A percentile compares a stretch with the other conserved stretches of the same genome.
These are phyloP conservation scores for Probaryconus sp. DNA, from an alignment of 1,140 invertebrate genomes.

Conservation along the genomic window DNA sequence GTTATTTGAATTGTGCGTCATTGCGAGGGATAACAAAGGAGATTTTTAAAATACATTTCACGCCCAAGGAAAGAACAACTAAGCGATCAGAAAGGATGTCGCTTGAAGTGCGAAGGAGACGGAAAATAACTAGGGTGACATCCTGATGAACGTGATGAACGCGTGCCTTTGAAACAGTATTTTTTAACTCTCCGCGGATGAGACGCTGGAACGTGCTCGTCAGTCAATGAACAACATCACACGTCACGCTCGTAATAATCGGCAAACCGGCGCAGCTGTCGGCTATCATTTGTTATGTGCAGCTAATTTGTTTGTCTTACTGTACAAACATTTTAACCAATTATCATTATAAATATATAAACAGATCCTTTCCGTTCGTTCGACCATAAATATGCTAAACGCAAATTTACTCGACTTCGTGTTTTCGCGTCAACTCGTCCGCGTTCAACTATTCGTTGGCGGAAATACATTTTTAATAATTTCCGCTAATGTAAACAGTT, in stretches of 20 bases:
- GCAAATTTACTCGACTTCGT: conserved; percentile 11
- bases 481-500: too few species aligned
- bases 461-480: too few species aligned
- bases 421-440: background rate
- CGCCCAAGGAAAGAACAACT: conserved; percentile 8
- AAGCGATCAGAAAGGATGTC: conserved; percentile 31
- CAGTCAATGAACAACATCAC: conserved; percentile 37
- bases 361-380: background rate
- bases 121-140: conserved; percentile 20
- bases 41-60: conserved; percentile 38
- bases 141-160: conserved; percentile 44
- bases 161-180: conserved; percentile 38
- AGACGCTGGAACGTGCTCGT: conserved; percentile 35
- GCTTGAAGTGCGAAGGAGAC: conserved; percentile 27
- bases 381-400: too few species aligned
- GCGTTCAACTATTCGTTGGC: too few species aligned
- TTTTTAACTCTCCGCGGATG: conserved; percentile 18
- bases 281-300: conserved; percentile 35
- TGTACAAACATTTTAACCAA: conserved; percentile 39
- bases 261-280: conserved; percentile 32
- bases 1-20: conserved; percentile 42
- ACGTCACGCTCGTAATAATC: conserved; percentile 43
- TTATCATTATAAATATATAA: conserved; percentile 30
- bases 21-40: conserved; percentile 43
- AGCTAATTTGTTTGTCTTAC: conserved; percentile 38